Percentiles rank a stretch among this genome's conserved stretches.
phyloP scores from a whole-genome alignment of 2,113 vertebrate genomes.

The Pogona vitticeps region DNA sequence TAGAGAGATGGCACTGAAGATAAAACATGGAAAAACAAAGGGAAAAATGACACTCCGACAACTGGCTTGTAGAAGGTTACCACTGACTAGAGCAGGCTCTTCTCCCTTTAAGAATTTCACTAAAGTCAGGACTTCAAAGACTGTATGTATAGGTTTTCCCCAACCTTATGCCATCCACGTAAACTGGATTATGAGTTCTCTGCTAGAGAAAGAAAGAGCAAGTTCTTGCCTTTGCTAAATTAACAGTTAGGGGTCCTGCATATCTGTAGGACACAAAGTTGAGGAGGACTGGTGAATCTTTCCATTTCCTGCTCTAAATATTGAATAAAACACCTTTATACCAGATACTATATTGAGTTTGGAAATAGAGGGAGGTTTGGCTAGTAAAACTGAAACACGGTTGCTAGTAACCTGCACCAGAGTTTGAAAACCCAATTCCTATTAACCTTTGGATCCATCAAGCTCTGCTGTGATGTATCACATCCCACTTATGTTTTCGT shows the following conservation, averaged over 20 bases:
- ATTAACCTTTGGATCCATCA: background rate
- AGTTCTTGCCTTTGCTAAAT: too few relatives aligned
- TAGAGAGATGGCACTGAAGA: too few relatives aligned
- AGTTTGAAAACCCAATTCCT: background rate
- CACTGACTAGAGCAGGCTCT: background rate
- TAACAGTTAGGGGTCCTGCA: background rate
- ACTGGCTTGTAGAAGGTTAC: background rate
- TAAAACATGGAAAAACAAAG: background rate
- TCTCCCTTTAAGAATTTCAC: background rate
- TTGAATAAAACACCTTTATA: background rate
- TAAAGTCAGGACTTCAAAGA: background rate
- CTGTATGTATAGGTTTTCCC: too few relatives aligned
- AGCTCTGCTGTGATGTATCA: background rate
- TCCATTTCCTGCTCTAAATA: background rate
- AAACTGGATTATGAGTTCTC: background rate
- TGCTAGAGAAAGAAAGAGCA: too few relatives aligned
- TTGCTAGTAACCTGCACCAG: background rate
- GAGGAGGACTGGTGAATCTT: background rate
- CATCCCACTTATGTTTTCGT: too few relatives aligned
- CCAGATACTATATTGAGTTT: background rate
- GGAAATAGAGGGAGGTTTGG: background rate
- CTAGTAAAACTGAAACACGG: background rate
- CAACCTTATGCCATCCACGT: background rate
- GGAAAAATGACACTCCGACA: background rate
- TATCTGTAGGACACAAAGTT: background rate